Percentiles rank a stretch among this genome's conserved stretches.
These are phyloP conservation scores for Poeciliopsis gracilis DNA, from an alignment of 2,797 vertebrate species.

Conservation along the genomic window DNA sequence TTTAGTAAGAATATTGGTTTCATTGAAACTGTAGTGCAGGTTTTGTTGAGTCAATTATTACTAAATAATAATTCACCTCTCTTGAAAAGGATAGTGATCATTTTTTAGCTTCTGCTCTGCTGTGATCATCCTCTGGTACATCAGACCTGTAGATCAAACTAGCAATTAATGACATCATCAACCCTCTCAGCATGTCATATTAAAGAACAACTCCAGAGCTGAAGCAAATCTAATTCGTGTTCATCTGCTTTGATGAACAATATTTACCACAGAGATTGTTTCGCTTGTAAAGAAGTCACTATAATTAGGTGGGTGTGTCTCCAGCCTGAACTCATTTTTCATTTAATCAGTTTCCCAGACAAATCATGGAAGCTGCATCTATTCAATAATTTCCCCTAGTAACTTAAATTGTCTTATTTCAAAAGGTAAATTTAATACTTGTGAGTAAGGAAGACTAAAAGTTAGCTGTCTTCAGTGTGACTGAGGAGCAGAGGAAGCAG, in stretches of 20 bases:
- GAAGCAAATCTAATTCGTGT: background rate
- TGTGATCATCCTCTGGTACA: slow-evolving; percentile 89
- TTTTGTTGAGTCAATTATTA: background rate
- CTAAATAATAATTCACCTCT: slow-evolving; percentile 82
- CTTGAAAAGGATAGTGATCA: slow-evolving; percentile 85
- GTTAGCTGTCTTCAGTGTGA: background rate
- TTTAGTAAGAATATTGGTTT: background rate
- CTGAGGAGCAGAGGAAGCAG: background rate
- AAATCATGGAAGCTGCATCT: background rate
- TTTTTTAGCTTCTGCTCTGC: slow-evolving; percentile 88
- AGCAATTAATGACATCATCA: slow-evolving; percentile 11
- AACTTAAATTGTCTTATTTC: background rate
- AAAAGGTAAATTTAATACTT: background rate
- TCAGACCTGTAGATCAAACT: slow-evolving; percentile 73
- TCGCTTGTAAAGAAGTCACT: background rate
- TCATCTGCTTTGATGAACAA: background rate
- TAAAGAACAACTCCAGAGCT: background rate
- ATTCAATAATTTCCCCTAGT: background rate
- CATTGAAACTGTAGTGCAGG: background rate
- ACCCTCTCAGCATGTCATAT: background rate
- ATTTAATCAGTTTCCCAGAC: background rate
- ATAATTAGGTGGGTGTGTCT: background rate
- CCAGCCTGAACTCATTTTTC: background rate
- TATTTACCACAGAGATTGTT: background rate
- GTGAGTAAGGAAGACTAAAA: background rate